Evolutionary conservation across 2,797 vertebrate species (phyloP), one percentile per base, ranked within the genome.

Genomic region (Pseudomugil gertrudae): DNA sequence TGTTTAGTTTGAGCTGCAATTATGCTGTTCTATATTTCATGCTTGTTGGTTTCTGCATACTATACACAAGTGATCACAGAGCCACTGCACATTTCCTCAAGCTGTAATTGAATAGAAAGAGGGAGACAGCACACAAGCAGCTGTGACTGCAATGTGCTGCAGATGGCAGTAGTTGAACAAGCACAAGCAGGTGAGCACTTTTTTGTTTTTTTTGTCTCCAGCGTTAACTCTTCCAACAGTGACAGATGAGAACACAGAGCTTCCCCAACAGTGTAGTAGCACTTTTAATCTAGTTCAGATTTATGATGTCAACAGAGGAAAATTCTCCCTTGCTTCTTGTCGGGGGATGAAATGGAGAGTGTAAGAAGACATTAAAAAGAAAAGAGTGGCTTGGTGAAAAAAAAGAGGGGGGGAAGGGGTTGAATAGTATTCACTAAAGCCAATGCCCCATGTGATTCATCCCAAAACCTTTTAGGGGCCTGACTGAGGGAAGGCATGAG

Each of bases 161-260:
- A 94, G 94, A 91, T 86, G 93, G 93, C 93, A 94, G 92, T 92
- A 89, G 83, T 19, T 86, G 82, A 90, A 87, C 91, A 90, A 76
- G 52, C 87, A 89, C 86, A 50, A 4, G 40, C 63, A 74, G 57
- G 45, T 60, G 33, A 68, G 52, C 27, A 2, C 5, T 14, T 61
- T 17, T 54, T 61, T 57, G 21, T 6, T 24, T 40, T 64, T 43
- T 56, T 21, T 26, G 26, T 71, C 58, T 84, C 19, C 0, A 72
- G 67, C 24, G 66, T 71, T 72, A 72, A 76, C 79, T 81, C 82
- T 74, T 88, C 81, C 79, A 76, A 79, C 88, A 88, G 89, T 90
- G 92, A 93, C 83, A 66, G 84, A 92, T 88, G 83, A 88, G 84
- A 81, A 74, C 74, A 62, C 56, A 74, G 74, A 85, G 80, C 83